Evolutionary conservation across 2,797 vertebrate genomes (phyloP), one percentile per base, ranked within the genome.

Genomic region (Hipposideros larvatus): DNA sequence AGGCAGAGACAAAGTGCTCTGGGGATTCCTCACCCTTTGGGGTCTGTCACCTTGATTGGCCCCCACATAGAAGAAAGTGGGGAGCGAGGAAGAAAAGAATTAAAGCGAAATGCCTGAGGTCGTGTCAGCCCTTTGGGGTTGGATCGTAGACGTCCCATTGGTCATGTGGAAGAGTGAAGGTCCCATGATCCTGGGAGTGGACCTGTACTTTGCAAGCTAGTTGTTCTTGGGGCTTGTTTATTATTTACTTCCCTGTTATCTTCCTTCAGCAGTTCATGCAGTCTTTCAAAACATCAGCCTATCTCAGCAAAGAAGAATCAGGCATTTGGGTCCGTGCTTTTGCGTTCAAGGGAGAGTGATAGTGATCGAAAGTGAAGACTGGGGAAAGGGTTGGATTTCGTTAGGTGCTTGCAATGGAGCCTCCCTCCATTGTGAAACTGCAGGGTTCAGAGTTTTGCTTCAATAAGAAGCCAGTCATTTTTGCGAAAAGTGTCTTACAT

Each of bases 41-140:
- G 24, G 4, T 53, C 68, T 51, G 78, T 41, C 26, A 19, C 19
- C 70, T 22, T 9, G n/a, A 61, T 7, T 21, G 46, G 15, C 24
- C 5, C 11, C 22, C 51, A 5, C 10, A 15, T 2, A 24, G 14
- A 77, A 55, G 82, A 79, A 82, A 43, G 18, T 1, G 34, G 14
- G 2, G 37, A 68, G 41, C 16, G n/a, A 26, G 19, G 19, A 43
- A 78, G 70, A 28, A 70, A 26, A 22, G 46, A 19, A 7, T 37
- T 11, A 22, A n/a, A 48, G 41, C 31, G 5, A 24, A 22, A 31
- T 16, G n/a, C 21, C 37, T 26, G 10, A 65, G 7, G 57, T 4
- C 22, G 21, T 7, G n/a, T 2, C 26, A n/a, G 1, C 15, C 8
- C 19, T n/a, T 5, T 1, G 43, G 41, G 43, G 31, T 37, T 22